phyloP scores from a whole-genome alignment of 37 sponge, comb jelly and placozoan species.

The Dysidea cf. avara region DNA sequence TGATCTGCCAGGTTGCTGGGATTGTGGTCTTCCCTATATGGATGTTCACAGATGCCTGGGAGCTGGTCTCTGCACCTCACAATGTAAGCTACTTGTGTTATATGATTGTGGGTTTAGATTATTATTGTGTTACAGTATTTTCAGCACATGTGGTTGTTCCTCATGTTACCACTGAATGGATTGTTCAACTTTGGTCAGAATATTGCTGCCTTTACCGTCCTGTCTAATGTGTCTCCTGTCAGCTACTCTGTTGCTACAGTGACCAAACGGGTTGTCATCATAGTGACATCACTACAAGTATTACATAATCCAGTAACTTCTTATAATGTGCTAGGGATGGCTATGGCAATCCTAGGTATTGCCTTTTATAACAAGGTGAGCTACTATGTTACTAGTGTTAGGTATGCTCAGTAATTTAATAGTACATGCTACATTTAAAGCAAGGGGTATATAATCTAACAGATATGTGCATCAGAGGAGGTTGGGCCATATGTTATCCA shows the following conservation, averaged over 20 bases:
- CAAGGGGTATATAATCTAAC: too few species aligned
- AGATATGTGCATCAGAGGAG: neutral
- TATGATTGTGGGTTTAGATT: neutral
- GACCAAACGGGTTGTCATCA: slow-evolving; percentile 82
- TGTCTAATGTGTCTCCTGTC: slow-evolving; percentile 71
- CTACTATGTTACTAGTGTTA: too few species aligned
- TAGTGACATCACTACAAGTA: slow-evolving; percentile 56
- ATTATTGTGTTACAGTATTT: slow-evolving; percentile 21
- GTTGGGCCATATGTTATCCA: neutral
- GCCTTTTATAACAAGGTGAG: slow-evolving; percentile 78
- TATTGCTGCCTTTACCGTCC: slow-evolving; percentile 77
- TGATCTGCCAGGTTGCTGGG: slow-evolving; percentile 40
- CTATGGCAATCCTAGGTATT: slow-evolving; percentile 69
- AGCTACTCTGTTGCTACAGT: slow-evolving; percentile 86
- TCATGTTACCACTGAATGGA: slow-evolving; percentile 44
- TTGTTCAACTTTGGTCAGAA: slow-evolving; percentile 66
- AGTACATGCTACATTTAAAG: too few species aligned
- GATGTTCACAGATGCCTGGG: slow-evolving; percentile 71
- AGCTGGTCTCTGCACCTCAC: slow-evolving; percentile 38
- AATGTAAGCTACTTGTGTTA: slow-evolving; percentile 29
- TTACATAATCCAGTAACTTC: slow-evolving; percentile 75
- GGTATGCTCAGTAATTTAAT: too few species aligned
- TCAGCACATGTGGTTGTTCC: slow-evolving; percentile 46
- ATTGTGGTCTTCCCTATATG: slow-evolving; percentile 65
- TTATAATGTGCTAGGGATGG: slow-evolving; percentile 77